Conservation (phyloP, 2,888 invertebrate species). For the Orchesellides sinensis region DNA sequence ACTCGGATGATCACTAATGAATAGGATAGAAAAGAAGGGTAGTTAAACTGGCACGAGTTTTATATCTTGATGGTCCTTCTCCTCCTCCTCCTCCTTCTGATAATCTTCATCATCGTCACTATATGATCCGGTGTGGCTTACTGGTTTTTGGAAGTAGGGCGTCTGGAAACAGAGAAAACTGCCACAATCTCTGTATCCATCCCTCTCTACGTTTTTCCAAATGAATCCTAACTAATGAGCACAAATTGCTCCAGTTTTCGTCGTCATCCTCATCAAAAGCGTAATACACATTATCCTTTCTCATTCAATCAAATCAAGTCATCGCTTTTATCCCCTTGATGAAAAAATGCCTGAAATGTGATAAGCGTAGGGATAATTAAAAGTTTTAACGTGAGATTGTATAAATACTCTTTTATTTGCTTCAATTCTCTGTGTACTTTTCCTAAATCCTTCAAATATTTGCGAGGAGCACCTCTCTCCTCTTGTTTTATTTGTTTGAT, state of each 20-base stretch:
- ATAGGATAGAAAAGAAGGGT: not conserved
- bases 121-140: too few relatives aligned
- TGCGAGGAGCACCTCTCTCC: not conserved
- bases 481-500: not conserved
- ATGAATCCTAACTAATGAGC: constrained; percentile 25
- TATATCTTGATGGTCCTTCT: not conserved
- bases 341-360: not conserved
- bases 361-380: not conserved
- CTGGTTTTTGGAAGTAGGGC: too few relatives aligned
- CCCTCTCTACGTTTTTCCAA: not conserved
- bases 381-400: constrained; percentile 20
- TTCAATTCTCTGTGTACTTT: not conserved
- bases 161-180: too few relatives aligned
- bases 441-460: not conserved
- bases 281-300: not conserved
- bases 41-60: not conserved
- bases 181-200: not conserved
- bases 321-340: too few relatives aligned
- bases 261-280: not conserved
- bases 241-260: constrained; percentile 16
- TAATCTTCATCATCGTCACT: not conserved
- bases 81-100: not conserved
- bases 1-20: too few relatives aligned
- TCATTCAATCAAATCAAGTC: too few relatives aligned
- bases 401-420: too few relatives aligned